Base-by-base conservation (phyloP, 2,797 vertebrate genomes). In the Oryzias sinensis region DNA sequence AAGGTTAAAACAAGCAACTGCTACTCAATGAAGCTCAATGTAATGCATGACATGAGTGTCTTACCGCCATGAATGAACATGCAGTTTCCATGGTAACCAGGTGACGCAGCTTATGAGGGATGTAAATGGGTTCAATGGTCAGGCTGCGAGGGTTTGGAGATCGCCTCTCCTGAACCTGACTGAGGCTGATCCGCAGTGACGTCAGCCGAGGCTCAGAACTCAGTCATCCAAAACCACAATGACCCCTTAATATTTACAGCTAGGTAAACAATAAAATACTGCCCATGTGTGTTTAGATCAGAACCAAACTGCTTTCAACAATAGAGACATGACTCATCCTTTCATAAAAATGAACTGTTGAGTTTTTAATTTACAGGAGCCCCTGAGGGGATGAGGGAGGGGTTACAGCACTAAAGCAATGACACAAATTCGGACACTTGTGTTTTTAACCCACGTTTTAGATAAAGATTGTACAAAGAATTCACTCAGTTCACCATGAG, bases 71-170 rank as follows among this genome's bases (percentile, higher is more conserved):
- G 22, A 56, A 58, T 66, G 56, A 65, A 64, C 58, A 24, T 51
- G 65, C 15, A n/a, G 66, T 77, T 70, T 44, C 70, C 43, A 63
- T 70, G 59, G 77, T 63, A 68, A 76, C 77, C 74, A 86, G 81
- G 77, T 87, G 75, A 75, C 60, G 51, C 27, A 61, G 20, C 57
- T 71, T 37, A 11, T 53, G 16, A 1, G 0, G 49, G 5, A 46
- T 25, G 41, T 66, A 72, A 72, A 78, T 17, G 59, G 66, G 37
- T 42, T 4, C 25, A 20, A 42, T 1, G 15, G 47, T 45, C 56
- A 49, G 58, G 43, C 49, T n/a, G 44, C 58, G 15, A 22, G 25
- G 14, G 20, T 15, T 5, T 8, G 4, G 25, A 49, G 14, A 43
- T 42, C 42, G 6, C 58, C 54, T 43, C 1, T 24, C 8, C 17